A percentile compares a stretch with the other conserved stretches of the same genome.
Conservation (phyloP, 2,888 invertebrate genomes). For the Leistus spinibarbis region DNA sequence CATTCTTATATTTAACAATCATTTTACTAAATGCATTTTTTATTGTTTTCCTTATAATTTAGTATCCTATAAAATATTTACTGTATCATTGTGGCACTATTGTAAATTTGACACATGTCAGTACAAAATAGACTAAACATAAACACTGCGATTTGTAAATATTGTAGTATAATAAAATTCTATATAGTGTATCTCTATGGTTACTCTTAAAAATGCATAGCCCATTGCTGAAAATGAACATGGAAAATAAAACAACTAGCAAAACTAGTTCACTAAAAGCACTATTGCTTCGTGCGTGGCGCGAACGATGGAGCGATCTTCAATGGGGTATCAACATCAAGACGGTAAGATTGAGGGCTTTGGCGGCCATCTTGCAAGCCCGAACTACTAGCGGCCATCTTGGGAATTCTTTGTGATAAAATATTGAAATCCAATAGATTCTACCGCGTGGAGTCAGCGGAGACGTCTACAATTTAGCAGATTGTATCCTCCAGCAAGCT, state of each 20-base stretch:
- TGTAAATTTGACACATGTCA: no score
- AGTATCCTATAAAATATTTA: no score
- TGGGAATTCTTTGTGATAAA: no score
- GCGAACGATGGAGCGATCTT: constrained; percentile 93
- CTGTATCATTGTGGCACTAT: no score
- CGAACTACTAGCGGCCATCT: no score
- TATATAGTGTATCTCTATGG: background rate
- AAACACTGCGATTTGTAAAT: no score
- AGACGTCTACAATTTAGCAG: constrained; percentile 91
- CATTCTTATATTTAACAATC: no score
- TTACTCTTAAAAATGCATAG: constrained; percentile 18
- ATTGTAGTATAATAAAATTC: no score
- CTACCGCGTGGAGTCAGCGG: constrained; percentile 88
- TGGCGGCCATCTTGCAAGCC: no score
- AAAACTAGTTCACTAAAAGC: constrained; percentile 83
- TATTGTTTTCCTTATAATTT: no score
- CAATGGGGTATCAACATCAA: constrained; percentile 97
- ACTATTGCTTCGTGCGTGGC: constrained; percentile 85
- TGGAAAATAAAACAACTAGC: constrained; percentile 83
- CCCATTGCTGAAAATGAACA: constrained; percentile 54
- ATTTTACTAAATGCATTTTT: no score
- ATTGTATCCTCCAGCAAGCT: constrained; percentile 92
- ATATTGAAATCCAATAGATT: constrained; percentile 58
- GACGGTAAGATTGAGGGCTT: constrained; percentile 72
- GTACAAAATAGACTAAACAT: no score